These are phyloP conservation scores for Eristalis pertinax DNA, from an alignment of 2,888 invertebrate species.

Conservation along the genomic window DNA sequence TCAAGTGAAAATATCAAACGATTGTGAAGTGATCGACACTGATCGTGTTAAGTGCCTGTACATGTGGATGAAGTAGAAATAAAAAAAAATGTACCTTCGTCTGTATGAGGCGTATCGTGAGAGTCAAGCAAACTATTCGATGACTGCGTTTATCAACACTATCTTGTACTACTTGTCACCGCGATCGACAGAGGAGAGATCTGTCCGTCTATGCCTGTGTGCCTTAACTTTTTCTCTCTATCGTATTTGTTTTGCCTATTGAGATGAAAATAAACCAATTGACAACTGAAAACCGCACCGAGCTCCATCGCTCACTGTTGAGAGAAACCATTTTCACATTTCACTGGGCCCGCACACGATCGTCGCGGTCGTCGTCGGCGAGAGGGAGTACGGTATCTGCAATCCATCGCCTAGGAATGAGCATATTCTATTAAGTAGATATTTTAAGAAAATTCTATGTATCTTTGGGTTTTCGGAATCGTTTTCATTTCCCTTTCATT, in stretches of 20 bases:
- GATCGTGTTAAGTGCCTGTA: slow-evolving; percentile 17
- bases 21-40: slow-evolving; percentile 42
- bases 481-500: slow-evolving; percentile 34
- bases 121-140: slow-evolving; percentile 27
- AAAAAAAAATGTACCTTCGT: slow-evolving; percentile 31
- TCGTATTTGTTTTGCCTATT: slow-evolving; percentile 34
- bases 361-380: background rate
- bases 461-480: background rate
- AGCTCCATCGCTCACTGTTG: background rate
- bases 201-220: slow-evolving; percentile 25
- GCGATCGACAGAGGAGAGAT: slow-evolving; percentile 41
- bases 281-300: slow-evolving; percentile 20
- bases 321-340: background rate
- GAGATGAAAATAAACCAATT: slow-evolving; percentile 60
- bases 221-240: slow-evolving; percentile 11
- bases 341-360: background rate
- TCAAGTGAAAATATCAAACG: slow-evolving; percentile 61
- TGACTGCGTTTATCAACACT: slow-evolving; percentile 9
- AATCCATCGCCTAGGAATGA: background rate
- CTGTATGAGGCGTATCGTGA: slow-evolving; percentile 29
- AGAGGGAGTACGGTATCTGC: too few species aligned
- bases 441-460: slow-evolving; percentile 7
- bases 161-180: background rate
- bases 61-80: slow-evolving; percentile 9
- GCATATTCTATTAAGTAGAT: background rate